Percentiles rank a stretch among this genome's conserved stretches.
Evolutionary conservation across 2,113 vertebrate genomes (phyloP).

Genomic region (Coreoperca whiteheadi): DNA sequence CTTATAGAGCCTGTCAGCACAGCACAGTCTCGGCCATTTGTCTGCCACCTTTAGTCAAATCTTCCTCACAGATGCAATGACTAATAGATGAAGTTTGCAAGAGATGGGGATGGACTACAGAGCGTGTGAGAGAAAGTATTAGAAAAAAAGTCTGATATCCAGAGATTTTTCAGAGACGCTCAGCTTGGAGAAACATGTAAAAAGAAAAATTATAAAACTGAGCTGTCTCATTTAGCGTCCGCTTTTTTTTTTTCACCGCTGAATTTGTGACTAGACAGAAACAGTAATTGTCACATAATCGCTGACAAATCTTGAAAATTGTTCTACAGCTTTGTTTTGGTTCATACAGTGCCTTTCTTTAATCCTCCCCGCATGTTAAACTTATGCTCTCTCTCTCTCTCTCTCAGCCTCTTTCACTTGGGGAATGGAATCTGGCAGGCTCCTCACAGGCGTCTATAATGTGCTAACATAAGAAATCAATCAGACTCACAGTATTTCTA

Average conservation of each 20-base stretch:
- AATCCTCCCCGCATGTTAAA: conserved; percentile 47
- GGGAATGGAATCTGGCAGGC: conserved; percentile 56
- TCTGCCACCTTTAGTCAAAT: conserved; percentile 62
- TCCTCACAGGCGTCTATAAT: conserved; percentile 62
- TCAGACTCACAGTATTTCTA: conserved; percentile 72
- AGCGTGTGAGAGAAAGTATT: background rate
- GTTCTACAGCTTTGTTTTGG: conserved; percentile 38
- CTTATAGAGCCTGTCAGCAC: conserved; percentile 21
- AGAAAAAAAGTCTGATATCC: background rate
- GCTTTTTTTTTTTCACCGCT: conserved; percentile 1
- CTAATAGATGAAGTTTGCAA: conserved; percentile 56
- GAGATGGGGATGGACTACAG: background rate
- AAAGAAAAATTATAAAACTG: background rate
- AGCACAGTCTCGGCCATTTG: conserved; percentile 50
- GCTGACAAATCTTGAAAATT: conserved; percentile 14
- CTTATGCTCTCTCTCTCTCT: background rate
- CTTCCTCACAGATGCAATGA: conserved; percentile 53
- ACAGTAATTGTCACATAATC: conserved; percentile 43
- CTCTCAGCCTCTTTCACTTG: conserved; percentile 27
- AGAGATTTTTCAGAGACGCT: background rate
- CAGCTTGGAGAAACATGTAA: background rate
- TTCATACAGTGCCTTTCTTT: conserved; percentile 33
- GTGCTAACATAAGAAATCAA: conserved; percentile 81
- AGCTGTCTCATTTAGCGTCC: background rate
- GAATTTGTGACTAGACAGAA: conserved; percentile 26